A percentile compares a stretch with the other conserved stretches of the same genome.
These are phyloP conservation scores for Heteromormyrus szaboi DNA, from an alignment of 2,797 vertebrate genomes.

Conservation along the genomic window DNA sequence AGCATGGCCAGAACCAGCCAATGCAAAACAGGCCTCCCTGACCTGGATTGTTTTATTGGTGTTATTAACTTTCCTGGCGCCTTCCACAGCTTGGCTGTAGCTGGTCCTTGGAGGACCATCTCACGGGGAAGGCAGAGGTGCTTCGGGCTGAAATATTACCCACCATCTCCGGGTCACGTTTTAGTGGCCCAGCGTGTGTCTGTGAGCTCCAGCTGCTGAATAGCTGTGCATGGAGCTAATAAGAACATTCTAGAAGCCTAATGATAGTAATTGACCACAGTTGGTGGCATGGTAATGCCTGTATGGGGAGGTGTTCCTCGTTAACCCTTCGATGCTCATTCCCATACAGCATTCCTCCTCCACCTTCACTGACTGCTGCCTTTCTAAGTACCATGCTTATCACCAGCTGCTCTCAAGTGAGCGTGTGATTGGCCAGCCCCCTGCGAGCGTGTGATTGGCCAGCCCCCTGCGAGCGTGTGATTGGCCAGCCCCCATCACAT, in stretches of 20 bases:
- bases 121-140: neutral
- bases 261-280: neutral
- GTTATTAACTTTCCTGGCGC: constrained; percentile 4
- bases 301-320: neutral
- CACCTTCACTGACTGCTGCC: neutral
- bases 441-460: neutral
- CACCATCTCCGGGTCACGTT: neutral
- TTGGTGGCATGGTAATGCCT: neutral
- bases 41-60: neutral
- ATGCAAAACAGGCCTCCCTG: neutral
- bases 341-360: neutral
- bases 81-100: neutral
- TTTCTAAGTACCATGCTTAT: neutral
- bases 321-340: neutral
- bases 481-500: neutral
- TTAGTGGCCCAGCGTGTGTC: neutral
- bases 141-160: neutral
- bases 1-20: neutral
- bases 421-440: neutral
- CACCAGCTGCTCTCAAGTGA: neutral
- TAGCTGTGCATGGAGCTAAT: neutral
- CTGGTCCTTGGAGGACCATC: neutral
- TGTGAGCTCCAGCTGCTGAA: neutral
- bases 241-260: neutral
- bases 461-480: neutral